A percentile compares a stretch with the other conserved stretches of the same genome.
These are phyloP conservation scores for Drosophila greeni DNA, from an alignment of 2,888 invertebrate genomes.

Conservation along the genomic window DNA sequence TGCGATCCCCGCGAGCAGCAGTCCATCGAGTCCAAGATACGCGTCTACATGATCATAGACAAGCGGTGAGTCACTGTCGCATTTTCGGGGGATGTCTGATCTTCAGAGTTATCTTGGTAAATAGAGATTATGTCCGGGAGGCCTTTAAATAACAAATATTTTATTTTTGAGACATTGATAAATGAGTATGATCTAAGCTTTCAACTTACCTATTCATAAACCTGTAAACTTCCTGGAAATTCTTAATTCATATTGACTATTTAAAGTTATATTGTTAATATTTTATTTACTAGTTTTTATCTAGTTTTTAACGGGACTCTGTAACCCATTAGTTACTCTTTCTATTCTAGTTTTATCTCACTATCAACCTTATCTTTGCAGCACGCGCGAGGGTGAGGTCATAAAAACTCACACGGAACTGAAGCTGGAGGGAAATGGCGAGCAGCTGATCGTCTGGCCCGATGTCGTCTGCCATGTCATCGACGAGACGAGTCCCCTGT, in stretches of 20 bases:
- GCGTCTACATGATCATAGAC: constrained; percentile 80
- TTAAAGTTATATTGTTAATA: neutral
- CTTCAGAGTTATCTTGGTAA: neutral
- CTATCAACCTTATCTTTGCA: constrained; percentile 35
- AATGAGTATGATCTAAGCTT: neutral
- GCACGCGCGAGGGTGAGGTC: constrained; percentile 84
- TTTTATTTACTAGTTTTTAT: neutral
- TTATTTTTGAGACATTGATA: neutral
- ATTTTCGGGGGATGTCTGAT: neutral
- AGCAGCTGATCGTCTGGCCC: constrained; percentile 89
- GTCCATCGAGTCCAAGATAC: constrained; percentile 88
- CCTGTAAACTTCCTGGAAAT: neutral
- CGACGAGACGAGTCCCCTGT: constrained; percentile 87
- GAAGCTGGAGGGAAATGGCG: constrained; percentile 82
- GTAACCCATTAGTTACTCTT: neutral
- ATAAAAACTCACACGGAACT: constrained; percentile 87
- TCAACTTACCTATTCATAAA: neutral
- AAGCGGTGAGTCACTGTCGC: constrained; percentile 64
- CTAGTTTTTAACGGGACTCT: neutral
- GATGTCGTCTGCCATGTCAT: constrained; percentile 91
- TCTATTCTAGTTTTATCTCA: neutral
- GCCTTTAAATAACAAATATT: neutral
- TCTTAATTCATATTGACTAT: too few species aligned
- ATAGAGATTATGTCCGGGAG: neutral
- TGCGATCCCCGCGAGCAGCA: constrained; percentile 89